Evolutionary conservation across 2,797 vertebrate species (phyloP).

Genomic region (Cynodonichthys magdalenae): DNA sequence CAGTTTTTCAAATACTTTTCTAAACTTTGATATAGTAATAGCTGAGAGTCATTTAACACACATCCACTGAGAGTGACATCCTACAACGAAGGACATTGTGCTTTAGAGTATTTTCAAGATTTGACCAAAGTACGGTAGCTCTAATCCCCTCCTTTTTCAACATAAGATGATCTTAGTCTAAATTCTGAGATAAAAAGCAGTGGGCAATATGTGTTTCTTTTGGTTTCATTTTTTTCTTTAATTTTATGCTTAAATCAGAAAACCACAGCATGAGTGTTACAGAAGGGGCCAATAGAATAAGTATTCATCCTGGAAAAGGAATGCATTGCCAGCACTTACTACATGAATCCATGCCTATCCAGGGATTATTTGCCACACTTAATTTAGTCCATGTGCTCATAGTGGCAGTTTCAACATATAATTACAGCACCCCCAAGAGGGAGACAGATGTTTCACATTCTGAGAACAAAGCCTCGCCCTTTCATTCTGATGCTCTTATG

Average conservation of each 20-base stretch:
- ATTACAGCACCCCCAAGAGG: slow-evolving; percentile 83
- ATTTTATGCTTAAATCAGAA: slow-evolving; percentile 68
- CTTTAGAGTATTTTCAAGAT: too few relatives aligned
- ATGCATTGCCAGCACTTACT: slow-evolving; percentile 73
- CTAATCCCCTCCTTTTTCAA: too few relatives aligned
- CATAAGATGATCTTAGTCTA: too few relatives aligned
- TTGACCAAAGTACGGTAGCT: too few relatives aligned
- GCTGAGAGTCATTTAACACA: too few relatives aligned
- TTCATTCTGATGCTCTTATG: slow-evolving; percentile 37
- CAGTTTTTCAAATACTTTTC: too few relatives aligned
- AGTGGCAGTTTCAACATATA: slow-evolving; percentile 66
- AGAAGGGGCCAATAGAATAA: slow-evolving; percentile 59
- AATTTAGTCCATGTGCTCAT: slow-evolving; percentile 71
- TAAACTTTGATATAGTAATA: too few relatives aligned
- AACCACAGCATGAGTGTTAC: slow-evolving; percentile 19
- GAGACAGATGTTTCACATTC: slow-evolving; percentile 38
- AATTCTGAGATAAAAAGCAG: too few relatives aligned
- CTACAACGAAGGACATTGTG: too few relatives aligned
- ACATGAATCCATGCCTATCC: slow-evolving; percentile 75
- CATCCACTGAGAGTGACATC: too few relatives aligned
- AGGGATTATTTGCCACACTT: slow-evolving; percentile 75
- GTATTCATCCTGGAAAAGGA: slow-evolving; percentile 74
- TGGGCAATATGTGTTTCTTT: too few relatives aligned
- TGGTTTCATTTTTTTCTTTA: too few relatives aligned
- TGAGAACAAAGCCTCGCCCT: slow-evolving; percentile 52